Evolutionary conservation across 2,888 invertebrate genomes (phyloP), one percentile per base, ranked within the genome.

Genomic region (Tridacna gigas): DNA sequence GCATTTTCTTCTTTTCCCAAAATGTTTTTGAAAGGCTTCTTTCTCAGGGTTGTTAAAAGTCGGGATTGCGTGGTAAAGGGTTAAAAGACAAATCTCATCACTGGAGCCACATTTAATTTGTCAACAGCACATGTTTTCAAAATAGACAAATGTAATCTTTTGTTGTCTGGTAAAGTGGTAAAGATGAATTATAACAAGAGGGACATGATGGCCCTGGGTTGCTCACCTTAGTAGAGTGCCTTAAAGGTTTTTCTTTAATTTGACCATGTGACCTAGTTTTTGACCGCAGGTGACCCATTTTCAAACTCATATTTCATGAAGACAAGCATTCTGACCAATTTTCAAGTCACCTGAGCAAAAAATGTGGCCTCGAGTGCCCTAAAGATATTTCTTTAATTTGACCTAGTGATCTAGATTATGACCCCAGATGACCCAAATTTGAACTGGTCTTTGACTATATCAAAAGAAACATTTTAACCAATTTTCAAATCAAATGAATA

Each of bases 151-250:
- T 51, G 12, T 13, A 51, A 51, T 13, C 11, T 51, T 11, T 51
- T 11, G 51, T 51, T 51, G 12, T 51, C 51, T 51, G 15, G 11
- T 51, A 51, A 13, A 13, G 51, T 51, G 15, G 9, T 9, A 15
- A 61, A 15, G n/a, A 61, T 61, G 12, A 61, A 9, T 61, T 15
- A 15, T 15, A 61, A 61, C 61, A 61, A 61, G 61, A 61, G 61
- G 61, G 22, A 12, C 61, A 61, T 61, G 61, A 61, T 61, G 61
- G 61, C 61, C 61, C 61, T 61, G 22, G 18, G n/a, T 61, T n/a
- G 61, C 61, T 61, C 61, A 22, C 63, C 63, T 51, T 51, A 51
- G 15, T 51, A n/a, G n/a, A n/a, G n/a, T n/a, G n/a, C n/a, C n/a
- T n/a, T n/a, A n/a, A 11, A 51, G 15, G 11, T 13, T 51, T 51